Percentiles rank a stretch among this genome's conserved stretches.
These are phyloP conservation scores for Marisa cornuarietis DNA, from an alignment of 1,140 invertebrate genomes.

Conservation along the genomic window DNA sequence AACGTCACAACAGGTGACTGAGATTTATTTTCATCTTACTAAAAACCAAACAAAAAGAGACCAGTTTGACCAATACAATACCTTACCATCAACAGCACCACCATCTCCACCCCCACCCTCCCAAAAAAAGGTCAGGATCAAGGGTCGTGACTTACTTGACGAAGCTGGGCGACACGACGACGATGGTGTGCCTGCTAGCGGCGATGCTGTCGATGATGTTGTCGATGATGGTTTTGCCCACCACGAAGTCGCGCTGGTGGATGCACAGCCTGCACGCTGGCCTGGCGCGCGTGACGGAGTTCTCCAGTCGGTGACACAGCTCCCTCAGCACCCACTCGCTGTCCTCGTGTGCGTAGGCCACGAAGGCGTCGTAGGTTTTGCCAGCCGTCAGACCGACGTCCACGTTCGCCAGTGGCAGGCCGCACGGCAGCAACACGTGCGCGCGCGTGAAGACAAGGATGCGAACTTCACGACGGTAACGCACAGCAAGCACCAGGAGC, in stretches of 20 bases:
- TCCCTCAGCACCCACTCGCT: slow-evolving; percentile 43
- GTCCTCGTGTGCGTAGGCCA: slow-evolving; percentile 48
- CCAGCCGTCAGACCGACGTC: slow-evolving; percentile 1
- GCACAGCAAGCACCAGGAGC: slow-evolving; percentile 6
- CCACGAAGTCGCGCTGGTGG: slow-evolving; percentile 52
- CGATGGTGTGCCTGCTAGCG: slow-evolving; percentile 86
- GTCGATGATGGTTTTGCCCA: slow-evolving; percentile 74
- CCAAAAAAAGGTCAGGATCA: too few species aligned
- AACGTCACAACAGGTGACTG: background rate
- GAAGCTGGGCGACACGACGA: slow-evolving; percentile 92
- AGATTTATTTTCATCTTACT: background rate
- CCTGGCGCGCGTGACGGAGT: background rate
- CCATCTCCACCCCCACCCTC: too few species aligned
- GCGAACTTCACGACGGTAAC: slow-evolving; percentile 32
- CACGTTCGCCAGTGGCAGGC: background rate
- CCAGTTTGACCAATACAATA: background rate
- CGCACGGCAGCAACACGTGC: slow-evolving; percentile 37
- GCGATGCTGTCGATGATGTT: slow-evolving; percentile 92
- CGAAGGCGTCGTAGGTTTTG: slow-evolving; percentile 51
- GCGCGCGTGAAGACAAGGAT: slow-evolving; percentile 44
- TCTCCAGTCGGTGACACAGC: slow-evolving; percentile 39
- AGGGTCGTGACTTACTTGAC: slow-evolving; percentile 64
- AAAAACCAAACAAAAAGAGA: background rate
- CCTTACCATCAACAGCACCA: too few species aligned
- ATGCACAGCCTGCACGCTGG: slow-evolving; percentile 44